Base-by-base conservation (phyloP, 2,888 invertebrate genomes). In the Diploptera punctata region DNA sequence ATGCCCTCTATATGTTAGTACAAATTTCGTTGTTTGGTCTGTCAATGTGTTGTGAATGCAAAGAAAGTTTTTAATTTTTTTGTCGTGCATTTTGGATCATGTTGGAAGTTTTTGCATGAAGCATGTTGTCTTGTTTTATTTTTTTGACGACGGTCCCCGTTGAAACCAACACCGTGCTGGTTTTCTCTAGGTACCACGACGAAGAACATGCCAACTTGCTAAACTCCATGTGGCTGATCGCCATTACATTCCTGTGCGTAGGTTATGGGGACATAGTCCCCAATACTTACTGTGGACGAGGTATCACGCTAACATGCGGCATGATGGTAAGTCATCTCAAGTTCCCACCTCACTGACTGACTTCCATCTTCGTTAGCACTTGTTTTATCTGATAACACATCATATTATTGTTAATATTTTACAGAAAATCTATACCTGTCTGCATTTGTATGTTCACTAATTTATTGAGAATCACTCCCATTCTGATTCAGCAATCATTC, bases 201-300 rank as follows among this genome's bases (percentile, higher is more conserved):
- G 95, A 95, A 87, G 96, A 97, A 57, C 98, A 98, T 87, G 97
- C 97, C 85, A 98, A 98, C 88, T 93, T 98, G 84, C 91, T 97
- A 85, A 99, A 99, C 89, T 97, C 99, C 82, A 98, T 99, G 96
- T 99, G 99, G 99, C 92, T 99, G 86, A 98, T 99, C 85, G 98
- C 99, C 82, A 99, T 99, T 84, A 99, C 99, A 82, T 99, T 99
- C 90, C 93, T 99, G 84, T 98, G 98, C 87, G 98, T 99, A 83
- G 99, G 99, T 84, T 99, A 99, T 88, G 99, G 99, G 84, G 99
- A 98, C 88, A 97, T 98, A 84, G 99, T 99, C 84, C 99, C 99
- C 84, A 99, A 99, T 88, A 99, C 99, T 79, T 99, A 99, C 89
- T 99, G 99, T 88, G 99, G 99, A 83, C 90, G 99, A 85, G 97